phyloP scores from a whole-genome alignment of 2,888 invertebrate genomes.

The Deroplatys truncata region DNA sequence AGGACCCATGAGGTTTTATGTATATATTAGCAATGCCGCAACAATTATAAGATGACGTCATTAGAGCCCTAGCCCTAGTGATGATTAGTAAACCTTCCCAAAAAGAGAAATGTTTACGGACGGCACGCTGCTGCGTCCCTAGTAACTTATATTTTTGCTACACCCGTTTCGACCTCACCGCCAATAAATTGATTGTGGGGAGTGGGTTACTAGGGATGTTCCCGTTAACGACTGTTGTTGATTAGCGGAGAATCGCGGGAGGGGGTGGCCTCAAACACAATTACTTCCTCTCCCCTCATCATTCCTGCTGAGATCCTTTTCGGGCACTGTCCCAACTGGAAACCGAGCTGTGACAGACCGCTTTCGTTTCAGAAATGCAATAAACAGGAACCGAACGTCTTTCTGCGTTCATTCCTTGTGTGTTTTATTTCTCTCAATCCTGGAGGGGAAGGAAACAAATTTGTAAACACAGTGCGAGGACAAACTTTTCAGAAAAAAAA shows the following conservation, averaged over 20 bases:
- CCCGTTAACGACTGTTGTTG: constrained; percentile 16
- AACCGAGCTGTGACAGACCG: not conserved
- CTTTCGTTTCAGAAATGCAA: not conserved
- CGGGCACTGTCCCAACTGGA: not conserved
- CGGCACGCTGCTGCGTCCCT: not conserved
- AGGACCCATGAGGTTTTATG: no score
- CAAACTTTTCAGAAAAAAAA: no score
- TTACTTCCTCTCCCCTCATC: not conserved
- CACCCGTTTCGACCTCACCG: not conserved
- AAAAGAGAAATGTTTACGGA: not conserved
- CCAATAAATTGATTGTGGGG: not conserved
- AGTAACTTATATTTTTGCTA: not conserved
- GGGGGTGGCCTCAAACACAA: not conserved
- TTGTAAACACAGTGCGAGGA: no score
- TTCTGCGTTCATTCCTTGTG: no score
- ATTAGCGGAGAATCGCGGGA: constrained; percentile 7
- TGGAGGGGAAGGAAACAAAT: no score
- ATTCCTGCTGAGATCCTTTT: not conserved
- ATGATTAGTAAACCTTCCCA: no score
- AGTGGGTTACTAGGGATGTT: not conserved
- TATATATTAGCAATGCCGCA: no score
- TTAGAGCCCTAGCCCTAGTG: no score
- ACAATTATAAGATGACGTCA: no score
- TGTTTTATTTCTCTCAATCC: no score
- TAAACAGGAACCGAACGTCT: not conserved